phyloP scores from a whole-genome alignment of 2,113 vertebrate genomes.

The Lanius collurio region DNA sequence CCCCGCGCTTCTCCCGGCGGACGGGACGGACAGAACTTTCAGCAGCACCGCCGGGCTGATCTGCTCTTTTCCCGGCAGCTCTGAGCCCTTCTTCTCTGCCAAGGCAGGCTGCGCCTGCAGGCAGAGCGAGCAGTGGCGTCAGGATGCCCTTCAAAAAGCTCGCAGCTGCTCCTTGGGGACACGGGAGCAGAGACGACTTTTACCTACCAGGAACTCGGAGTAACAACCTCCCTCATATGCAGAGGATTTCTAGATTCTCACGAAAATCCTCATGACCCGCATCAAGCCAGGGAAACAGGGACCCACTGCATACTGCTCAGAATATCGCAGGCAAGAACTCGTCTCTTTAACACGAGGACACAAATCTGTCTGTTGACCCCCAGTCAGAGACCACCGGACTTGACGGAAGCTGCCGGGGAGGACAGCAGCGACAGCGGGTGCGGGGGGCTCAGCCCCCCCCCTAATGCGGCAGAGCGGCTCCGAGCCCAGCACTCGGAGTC shows the following conservation, averaged over 20 bases:
- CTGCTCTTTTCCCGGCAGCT: background rate
- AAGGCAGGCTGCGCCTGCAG: background rate
- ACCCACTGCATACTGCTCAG: background rate
- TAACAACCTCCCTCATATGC: background rate
- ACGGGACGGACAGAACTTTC: background rate
- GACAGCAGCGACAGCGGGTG: background rate
- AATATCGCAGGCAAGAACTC: background rate
- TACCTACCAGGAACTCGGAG: background rate
- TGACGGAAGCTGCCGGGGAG: background rate
- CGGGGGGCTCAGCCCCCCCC: background rate
- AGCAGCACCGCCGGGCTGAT: background rate
- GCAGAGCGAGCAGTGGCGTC: background rate
- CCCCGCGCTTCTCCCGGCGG: accelerated
- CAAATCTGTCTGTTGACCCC: background rate
- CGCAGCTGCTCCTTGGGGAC: background rate
- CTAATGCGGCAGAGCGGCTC: background rate
- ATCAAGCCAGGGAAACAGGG: background rate
- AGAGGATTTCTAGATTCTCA: background rate
- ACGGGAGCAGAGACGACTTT: background rate
- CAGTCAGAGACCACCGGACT: background rate
- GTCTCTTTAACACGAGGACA: background rate
- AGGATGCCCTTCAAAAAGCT: background rate
- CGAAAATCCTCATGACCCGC: background rate
- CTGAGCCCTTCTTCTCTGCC: background rate
- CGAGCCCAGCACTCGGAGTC: background rate